Evolutionary conservation across 2,888 invertebrate genomes (phyloP), one percentile per base, ranked within the genome.

Genomic region (Drosophila pegasa): DNA sequence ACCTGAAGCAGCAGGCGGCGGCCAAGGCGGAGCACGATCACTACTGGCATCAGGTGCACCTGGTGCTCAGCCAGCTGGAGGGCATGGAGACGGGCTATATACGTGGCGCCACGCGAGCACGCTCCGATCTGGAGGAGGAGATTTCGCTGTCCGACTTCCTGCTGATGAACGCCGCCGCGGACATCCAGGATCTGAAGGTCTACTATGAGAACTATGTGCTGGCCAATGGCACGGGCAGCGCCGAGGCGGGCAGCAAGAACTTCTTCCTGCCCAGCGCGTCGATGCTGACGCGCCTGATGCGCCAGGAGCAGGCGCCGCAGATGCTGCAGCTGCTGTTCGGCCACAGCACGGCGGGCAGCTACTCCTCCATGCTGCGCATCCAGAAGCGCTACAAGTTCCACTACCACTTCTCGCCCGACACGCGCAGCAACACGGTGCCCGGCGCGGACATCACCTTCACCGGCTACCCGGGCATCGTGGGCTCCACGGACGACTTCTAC

Each of bases 401-500:
- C 68, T 97, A 95, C 90, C 96, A 95, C 75, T 91, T 93, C 52
- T 93, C 94, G 12, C 93, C 94, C 3, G 92, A 92, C 50, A 92
- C 93, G 48, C 81, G 89, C 45, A 92, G 93, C 16, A 91, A 92
- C 16, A 90, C 93, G 3, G 94, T 96, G 22, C 95, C 96, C 0
- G 96, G 96, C 0, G 93, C 93, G 40, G 94, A 94, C 4, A 94
- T 97, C 22, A 94, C 95, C 10, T 97, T 97, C 93, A 95, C 97
- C 0, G 96, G 97, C 0, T 97, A 97, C 91, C 97, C 97, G 0
- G 97, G 96, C 10, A 94, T 95, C 14, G 90, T 97, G 37, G 95
- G 95, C 38, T 97, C 97, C 33, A 95, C 96, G 55, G 97, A 97
- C 90, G 97, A 97, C 89, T 96, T 96, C 90, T 97, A 97, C 89